These are phyloP conservation scores for Tethea ocularis DNA, from an alignment of 2,888 invertebrate genomes.

Conservation along the genomic window DNA sequence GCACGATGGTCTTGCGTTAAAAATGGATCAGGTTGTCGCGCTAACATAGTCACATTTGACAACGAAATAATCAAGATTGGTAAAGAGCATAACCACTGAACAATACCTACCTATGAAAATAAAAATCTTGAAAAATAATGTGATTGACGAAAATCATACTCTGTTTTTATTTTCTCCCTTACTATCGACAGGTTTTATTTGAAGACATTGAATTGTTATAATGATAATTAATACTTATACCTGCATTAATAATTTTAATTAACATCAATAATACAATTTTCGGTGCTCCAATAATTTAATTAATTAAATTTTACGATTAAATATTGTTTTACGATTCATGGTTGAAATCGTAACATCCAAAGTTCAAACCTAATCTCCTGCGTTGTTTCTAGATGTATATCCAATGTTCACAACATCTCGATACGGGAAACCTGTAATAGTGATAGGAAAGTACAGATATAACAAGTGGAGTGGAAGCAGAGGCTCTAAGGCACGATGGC, in stretches of 20 bases:
- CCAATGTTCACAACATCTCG: constrained; percentile 1
- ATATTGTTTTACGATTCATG: too few species aligned
- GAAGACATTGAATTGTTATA: too few species aligned
- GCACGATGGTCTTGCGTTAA: constrained; percentile 36
- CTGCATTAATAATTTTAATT: too few species aligned
- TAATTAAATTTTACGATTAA: too few species aligned
- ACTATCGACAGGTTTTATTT: too few species aligned
- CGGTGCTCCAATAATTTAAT: too few species aligned
- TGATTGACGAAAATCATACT: too few species aligned
- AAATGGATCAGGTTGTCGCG: constrained; percentile 24
- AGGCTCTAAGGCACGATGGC: constrained; percentile 32
- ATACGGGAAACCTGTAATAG: constrained; percentile 25
- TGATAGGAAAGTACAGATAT: constrained; percentile 29
- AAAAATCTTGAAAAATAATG: too few species aligned
- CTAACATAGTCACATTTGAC: constrained; percentile 22
- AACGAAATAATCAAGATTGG: constrained; percentile 15
- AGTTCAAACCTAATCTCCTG: not conserved
- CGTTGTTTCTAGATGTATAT: not conserved
- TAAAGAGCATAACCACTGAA: constrained; percentile 23
- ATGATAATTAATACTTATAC: too few species aligned
- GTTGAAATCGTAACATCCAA: not conserved
- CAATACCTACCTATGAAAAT: too few species aligned
- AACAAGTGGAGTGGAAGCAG: constrained; percentile 27
- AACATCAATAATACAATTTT: too few species aligned
- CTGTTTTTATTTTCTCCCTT: too few species aligned